Conservation (phyloP, 2,113 vertebrate species). For the Cephalopterus ornatus region DNA sequence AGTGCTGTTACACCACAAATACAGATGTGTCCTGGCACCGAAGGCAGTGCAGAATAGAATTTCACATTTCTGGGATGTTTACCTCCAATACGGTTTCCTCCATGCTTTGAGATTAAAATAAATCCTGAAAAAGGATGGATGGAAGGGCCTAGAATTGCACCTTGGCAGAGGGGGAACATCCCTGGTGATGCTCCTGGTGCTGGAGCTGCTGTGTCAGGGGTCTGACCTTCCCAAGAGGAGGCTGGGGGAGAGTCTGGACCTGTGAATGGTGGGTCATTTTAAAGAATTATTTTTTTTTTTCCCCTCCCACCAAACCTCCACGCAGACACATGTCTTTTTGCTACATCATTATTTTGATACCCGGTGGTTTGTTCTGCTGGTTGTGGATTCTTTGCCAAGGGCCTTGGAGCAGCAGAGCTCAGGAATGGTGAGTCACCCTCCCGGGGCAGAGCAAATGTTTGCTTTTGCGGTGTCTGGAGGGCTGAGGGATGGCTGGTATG, state of each 20-base stretch:
- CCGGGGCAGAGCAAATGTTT: neutral
- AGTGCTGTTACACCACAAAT: neutral
- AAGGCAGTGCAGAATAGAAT: neutral
- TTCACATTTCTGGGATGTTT: neutral
- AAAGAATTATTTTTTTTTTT: fast-evolving
- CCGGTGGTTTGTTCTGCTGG: neutral
- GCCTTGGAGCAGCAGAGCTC: neutral
- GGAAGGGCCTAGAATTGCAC: neutral
- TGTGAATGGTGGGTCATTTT: neutral
- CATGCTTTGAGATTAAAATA: neutral
- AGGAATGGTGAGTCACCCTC: neutral
- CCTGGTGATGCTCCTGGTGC: neutral
- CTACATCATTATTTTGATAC: neutral
- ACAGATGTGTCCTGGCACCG: neutral
- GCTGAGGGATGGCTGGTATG: neutral
- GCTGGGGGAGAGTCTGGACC: neutral
- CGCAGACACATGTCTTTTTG: neutral
- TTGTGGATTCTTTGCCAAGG: neutral
- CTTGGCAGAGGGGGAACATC: neutral
- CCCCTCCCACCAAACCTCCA: no score
- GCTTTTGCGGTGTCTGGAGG: neutral
- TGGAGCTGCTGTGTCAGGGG: neutral
- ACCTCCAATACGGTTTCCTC: neutral
- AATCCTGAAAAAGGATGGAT: neutral
- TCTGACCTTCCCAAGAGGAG: neutral